Conservation (phyloP, 2,888 invertebrate genomes). For the Agelastica alni region DNA sequence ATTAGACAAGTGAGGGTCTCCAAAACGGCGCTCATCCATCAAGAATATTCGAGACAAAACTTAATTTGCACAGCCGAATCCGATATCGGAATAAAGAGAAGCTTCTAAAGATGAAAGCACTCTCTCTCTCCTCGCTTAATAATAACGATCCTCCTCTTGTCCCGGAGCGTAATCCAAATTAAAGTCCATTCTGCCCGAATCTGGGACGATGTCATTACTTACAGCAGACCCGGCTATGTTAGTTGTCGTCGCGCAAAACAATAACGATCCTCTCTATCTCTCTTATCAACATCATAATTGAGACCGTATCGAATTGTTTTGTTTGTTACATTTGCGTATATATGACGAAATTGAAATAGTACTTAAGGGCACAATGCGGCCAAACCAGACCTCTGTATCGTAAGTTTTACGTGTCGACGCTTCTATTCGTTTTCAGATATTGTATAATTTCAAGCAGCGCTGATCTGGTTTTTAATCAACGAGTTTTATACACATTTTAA, state of each 20-base stretch:
- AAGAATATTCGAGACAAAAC: constrained; percentile 16
- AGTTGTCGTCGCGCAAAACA: constrained; percentile 34
- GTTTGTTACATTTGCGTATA: constrained; percentile 19
- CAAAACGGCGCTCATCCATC: constrained; percentile 18
- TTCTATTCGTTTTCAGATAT: too few relatives aligned
- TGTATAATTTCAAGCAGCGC: too few relatives aligned
- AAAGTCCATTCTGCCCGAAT: constrained; percentile 28
- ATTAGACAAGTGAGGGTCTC: constrained; percentile 5
- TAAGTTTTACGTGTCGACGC: background rate
- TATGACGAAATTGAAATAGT: constrained; percentile 4
- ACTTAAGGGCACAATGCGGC: constrained; percentile 12
- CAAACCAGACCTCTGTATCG: background rate
- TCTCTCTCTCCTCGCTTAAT: constrained; percentile 20
- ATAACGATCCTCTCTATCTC: constrained; percentile 28
- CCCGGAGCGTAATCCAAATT: constrained; percentile 29
- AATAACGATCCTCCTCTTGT: constrained; percentile 22
- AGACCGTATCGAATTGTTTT: constrained; percentile 36
- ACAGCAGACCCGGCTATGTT: constrained; percentile 26
- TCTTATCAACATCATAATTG: constrained; percentile 37
- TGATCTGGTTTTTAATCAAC: too few relatives aligned
- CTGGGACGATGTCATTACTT: constrained; percentile 31
- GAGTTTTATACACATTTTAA: too few relatives aligned
- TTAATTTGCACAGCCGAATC: constrained; percentile 21
- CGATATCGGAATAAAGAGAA: constrained; percentile 12
- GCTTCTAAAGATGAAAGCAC: constrained; percentile 3